Base-by-base conservation (phyloP, 2,113 vertebrate genomes). In the Myiopsitta monachus region DNA sequence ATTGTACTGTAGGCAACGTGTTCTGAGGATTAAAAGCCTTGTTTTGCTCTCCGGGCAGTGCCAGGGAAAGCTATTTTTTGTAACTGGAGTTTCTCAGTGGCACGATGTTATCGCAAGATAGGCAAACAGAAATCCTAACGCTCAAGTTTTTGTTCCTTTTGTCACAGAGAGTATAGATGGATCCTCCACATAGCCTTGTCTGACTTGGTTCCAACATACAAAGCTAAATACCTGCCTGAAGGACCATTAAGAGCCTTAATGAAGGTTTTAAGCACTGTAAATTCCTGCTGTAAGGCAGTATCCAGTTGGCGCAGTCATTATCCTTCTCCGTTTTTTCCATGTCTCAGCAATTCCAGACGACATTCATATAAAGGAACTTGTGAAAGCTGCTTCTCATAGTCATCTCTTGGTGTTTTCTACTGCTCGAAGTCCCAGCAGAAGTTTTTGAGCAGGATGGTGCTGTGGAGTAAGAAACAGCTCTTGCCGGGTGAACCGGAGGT, bases 181-280 rank as follows among this genome's bases (percentile, higher is more conserved):
- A 24, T 36, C 52, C 1, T 41, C 41, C 33, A 6, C 23, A 0
- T 16, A 64, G 39, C 39, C 44, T 8, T 15, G 18, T 23, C 52
- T 21, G 51, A 22, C 57, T 28, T 83, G 11, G 4, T 57, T 41
- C 23, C 55, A 27, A 36, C 9, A 9, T 2, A 52, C 23, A 49
- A 43, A 52, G 55, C 18, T 59, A 52, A 47, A 36, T 16, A 23
- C 19, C 57, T 51, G 55, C 64, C 43, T 52, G 8, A 46, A 44
- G 39, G 28, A 41, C 6, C 3, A 0, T 22, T 46, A 44, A 31
- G 47, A 64, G 9, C 43, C 30, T 28, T n/a, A 18, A 14, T 1
- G 47, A 43, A 63, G 1, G 1, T 0, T 1, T 41, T 62, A 47
- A 38, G 18, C 26, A 3, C n/a, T 24, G 18, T 30, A 27, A 61